Percentiles rank a stretch among this genome's conserved stretches.
phyloP scores from a whole-genome alignment of 2,113 vertebrate genomes.

The Cheirogaleus medius region DNA sequence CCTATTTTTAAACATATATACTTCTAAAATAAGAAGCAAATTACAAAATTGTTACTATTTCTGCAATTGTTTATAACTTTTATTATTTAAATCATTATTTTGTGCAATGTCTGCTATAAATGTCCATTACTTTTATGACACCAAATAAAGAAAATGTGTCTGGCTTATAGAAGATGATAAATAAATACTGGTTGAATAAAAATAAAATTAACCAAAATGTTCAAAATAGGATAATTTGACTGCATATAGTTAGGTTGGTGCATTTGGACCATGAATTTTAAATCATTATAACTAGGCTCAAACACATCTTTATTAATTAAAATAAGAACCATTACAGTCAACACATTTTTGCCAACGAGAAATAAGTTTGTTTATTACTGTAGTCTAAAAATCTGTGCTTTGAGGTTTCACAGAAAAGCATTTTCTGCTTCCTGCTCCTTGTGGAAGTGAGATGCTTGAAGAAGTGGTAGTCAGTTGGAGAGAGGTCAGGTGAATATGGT shows the following conservation, averaged over 20 bases:
- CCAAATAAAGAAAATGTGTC: not conserved
- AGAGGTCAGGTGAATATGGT: too few species aligned
- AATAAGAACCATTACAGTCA: too few species aligned
- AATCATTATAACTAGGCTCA: too few species aligned
- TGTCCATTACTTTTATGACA: not conserved
- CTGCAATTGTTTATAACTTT: not conserved
- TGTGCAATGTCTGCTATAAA: not conserved
- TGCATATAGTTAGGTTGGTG: not conserved
- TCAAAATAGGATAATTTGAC: not conserved
- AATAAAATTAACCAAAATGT: constrained; percentile 28
- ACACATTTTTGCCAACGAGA: too few species aligned
- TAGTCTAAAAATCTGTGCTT: too few species aligned
- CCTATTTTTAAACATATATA: not conserved
- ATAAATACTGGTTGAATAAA: not conserved
- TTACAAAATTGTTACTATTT: not conserved
- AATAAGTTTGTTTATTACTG: too few species aligned
- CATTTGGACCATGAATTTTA: too few species aligned
- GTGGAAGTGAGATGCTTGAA: too few species aligned
- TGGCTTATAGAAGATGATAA: not conserved
- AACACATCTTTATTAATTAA: too few species aligned
- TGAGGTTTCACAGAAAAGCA: too few species aligned
- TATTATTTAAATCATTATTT: not conserved
- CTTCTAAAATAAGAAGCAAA: not conserved
- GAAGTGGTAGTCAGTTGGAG: too few species aligned
- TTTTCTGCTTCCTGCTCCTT: too few species aligned